Conservation (phyloP, 2,113 vertebrate species). For the Dicrurus megarhynchus region DNA sequence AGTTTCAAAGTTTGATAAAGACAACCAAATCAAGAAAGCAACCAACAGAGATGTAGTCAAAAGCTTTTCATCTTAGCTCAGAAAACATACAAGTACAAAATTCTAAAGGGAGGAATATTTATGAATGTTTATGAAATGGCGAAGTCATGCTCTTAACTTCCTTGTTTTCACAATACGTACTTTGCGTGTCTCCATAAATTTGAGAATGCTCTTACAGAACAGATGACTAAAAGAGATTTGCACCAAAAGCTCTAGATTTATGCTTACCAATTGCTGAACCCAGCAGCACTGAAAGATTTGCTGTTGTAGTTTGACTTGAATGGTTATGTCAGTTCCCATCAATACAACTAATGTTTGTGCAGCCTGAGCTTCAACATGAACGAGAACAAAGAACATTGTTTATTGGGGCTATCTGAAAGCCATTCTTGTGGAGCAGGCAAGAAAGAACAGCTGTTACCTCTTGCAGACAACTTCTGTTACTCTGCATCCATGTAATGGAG, state of each 20-base stretch:
- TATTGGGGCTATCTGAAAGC: background rate
- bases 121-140: background rate
- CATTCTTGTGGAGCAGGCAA: background rate
- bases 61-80: background rate
- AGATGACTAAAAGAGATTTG: background rate
- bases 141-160: background rate
- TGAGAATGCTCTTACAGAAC: background rate
- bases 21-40: background rate
- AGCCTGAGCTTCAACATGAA: background rate
- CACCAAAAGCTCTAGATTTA: constrained; percentile 14
- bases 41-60: background rate
- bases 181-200: constrained; percentile 1
- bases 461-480: background rate
- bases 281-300: constrained; percentile 18
- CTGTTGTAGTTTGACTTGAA: background rate
- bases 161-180: background rate
- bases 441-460: background rate
- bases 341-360: background rate
- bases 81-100: background rate
- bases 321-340: constrained; percentile 8
- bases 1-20: background rate
- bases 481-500: background rate
- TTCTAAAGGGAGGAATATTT: background rate
- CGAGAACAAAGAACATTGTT: background rate
- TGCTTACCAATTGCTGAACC: background rate